Evolutionary conservation across 2,797 vertebrate genomes (phyloP).

Genomic region (Pseudotriccus pelzelni): DNA sequence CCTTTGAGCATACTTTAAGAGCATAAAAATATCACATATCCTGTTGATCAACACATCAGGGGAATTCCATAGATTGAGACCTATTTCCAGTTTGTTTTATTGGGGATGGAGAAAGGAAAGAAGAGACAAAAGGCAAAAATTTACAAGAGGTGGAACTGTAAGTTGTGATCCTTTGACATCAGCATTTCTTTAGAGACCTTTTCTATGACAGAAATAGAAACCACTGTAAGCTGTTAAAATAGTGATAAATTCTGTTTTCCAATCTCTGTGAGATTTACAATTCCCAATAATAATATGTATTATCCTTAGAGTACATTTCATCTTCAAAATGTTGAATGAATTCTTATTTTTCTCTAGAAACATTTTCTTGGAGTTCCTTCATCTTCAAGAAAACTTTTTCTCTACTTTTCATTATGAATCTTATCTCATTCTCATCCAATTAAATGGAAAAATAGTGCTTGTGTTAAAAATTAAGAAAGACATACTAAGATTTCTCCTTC

Average conservation of each 20-base stretch:
- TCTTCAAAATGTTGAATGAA: neutral
- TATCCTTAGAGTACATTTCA: neutral
- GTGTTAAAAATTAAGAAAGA: neutral
- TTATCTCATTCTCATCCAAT: neutral
- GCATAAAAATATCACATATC: neutral
- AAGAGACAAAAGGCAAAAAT: neutral
- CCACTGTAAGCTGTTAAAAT: neutral
- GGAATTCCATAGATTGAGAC: neutral
- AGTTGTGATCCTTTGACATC: neutral
- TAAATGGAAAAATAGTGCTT: neutral
- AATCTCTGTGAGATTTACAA: neutral
- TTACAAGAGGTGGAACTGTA: neutral
- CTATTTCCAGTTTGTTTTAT: neutral
- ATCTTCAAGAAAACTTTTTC: neutral
- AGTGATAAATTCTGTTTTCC: neutral
- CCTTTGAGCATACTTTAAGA: neutral
- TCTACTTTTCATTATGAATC: neutral
- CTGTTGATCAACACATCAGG: neutral
- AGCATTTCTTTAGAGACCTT: fast-evolving
- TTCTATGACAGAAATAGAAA: neutral
- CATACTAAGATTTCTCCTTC: neutral
- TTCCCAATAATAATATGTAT: neutral
- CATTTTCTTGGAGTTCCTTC: neutral
- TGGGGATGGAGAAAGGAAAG: neutral
- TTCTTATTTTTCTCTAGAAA: neutral